Evolutionary conservation across 2,888 invertebrate genomes (phyloP), one percentile per base, ranked within the genome.

Genomic region (Drosophila anceps): DNA sequence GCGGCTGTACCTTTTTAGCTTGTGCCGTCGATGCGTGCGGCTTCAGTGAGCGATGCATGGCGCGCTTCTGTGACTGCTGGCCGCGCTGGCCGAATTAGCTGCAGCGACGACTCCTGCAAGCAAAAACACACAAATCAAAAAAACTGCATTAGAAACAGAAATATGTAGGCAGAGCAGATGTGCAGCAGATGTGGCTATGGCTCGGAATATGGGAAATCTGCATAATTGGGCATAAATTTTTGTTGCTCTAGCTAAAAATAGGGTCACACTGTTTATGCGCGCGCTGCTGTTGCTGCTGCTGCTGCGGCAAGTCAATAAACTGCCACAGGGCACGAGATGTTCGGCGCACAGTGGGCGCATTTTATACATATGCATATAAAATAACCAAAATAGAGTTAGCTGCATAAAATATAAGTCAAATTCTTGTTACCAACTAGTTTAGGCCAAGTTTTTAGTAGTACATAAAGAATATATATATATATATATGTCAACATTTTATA

Each of bases 1-100:
- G 97, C 89, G 98, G 98, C 87, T 97, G 96, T 92, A 98, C 97
- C 94, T 97, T 97, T 94, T 98, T 98, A 91, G 96, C 97, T 94
- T 97, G 97, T 93, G 96, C 96, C 91, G 96, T 97, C 93, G 97
- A 97, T 93, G 96, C 95, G 93, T 96, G 95, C 93, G 95, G 95
- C 94, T 96, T 96, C 91, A 95, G 95, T 91, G 96, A 96, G 94
- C 97, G 96, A 96, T 97, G 97, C 93, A 97, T 97, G 95, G 96
- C 97, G 79, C 64, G 70, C 71, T 73, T 62, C 79, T 72, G 53
- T 57, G 37, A 46, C 41, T 54, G 65, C 73, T 71, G 70, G 74
- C 72, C 90, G 95, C 90, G 92, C 89, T 88, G 90, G 89, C 86
- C 90, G 91, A 84, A 86, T 81, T 69, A 65, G 54, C 66, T 72